These are phyloP conservation scores for Grammomys surdaster DNA, from an alignment of 2,113 vertebrate genomes.

Conservation along the genomic window DNA sequence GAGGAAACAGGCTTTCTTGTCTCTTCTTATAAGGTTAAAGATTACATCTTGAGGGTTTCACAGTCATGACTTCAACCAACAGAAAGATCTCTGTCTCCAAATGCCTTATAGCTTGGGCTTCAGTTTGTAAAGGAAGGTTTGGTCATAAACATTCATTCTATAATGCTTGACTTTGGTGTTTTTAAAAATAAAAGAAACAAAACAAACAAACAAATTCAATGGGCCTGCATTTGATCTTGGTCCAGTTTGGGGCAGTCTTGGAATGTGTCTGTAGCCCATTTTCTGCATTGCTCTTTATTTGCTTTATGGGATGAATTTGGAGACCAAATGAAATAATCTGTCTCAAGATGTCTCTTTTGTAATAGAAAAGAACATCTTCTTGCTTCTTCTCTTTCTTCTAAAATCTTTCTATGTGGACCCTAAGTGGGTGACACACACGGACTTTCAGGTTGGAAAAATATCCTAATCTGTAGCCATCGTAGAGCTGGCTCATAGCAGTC, in stretches of 20 bases:
- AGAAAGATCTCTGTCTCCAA: not conserved
- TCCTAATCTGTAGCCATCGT: not conserved
- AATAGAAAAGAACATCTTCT: slow-evolving; percentile 5
- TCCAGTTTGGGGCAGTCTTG: not conserved
- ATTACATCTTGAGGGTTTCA: not conserved
- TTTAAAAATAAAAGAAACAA: not conserved
- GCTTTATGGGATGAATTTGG: not conserved
- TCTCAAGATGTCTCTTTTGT: not conserved
- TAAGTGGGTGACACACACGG: not conserved
- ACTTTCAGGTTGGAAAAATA: not conserved
- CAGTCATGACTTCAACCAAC: accelerated
- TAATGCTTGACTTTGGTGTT: not conserved
- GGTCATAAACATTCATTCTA: not conserved
- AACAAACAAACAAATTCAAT: not conserved
- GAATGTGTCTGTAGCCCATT: not conserved
- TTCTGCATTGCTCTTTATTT: not conserved
- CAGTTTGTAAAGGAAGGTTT: not conserved
- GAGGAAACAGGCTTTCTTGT: not conserved
- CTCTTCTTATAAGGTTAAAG: not conserved
- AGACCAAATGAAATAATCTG: not conserved
- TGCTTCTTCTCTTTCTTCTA: not conserved
- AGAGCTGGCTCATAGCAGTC: not conserved
- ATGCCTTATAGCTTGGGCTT: not conserved
- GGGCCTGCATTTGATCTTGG: not conserved
- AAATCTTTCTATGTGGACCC: not conserved